Conservation (phyloP, 2,113 vertebrate species). For the Condylura cristata region DNA sequence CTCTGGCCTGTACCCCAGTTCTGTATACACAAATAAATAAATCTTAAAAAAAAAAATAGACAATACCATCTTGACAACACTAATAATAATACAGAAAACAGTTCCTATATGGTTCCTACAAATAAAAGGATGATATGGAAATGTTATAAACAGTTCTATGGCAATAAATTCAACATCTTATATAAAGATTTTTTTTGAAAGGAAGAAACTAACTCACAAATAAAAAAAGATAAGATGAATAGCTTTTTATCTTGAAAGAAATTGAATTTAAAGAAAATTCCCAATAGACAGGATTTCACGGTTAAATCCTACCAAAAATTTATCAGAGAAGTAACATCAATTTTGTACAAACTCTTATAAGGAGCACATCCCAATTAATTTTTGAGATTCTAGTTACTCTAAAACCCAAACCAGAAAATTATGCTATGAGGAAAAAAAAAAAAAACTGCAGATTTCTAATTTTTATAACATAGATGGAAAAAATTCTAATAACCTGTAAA, state of each 20-base stretch:
- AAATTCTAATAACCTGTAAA: not conserved
- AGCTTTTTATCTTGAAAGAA: not conserved
- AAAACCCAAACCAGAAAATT: not conserved
- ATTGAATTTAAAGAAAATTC: constrained; percentile 3
- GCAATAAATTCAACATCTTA: not conserved
- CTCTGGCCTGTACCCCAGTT: no score
- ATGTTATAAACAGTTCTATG: not conserved
- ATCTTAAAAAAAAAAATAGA: not conserved
- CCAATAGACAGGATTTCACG: not conserved
- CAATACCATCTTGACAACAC: not conserved
- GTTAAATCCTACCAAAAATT: not conserved
- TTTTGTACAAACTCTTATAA: not conserved
- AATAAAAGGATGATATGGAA: not conserved
- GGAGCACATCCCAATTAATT: not conserved
- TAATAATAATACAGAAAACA: not conserved
- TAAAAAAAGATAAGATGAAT: not conserved
- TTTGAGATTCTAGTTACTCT: not conserved
- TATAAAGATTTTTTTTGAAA: not conserved
- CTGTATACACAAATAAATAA: not conserved
- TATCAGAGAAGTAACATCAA: not conserved
- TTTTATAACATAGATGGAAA: not conserved
- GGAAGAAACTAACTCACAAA: not conserved
- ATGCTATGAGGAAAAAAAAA: not conserved
- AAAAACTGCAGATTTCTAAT: not conserved
- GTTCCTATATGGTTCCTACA: not conserved